These are phyloP conservation scores for Cheumatopsyche charites DNA, from an alignment of 1,140 invertebrate species.

Conservation along the genomic window DNA sequence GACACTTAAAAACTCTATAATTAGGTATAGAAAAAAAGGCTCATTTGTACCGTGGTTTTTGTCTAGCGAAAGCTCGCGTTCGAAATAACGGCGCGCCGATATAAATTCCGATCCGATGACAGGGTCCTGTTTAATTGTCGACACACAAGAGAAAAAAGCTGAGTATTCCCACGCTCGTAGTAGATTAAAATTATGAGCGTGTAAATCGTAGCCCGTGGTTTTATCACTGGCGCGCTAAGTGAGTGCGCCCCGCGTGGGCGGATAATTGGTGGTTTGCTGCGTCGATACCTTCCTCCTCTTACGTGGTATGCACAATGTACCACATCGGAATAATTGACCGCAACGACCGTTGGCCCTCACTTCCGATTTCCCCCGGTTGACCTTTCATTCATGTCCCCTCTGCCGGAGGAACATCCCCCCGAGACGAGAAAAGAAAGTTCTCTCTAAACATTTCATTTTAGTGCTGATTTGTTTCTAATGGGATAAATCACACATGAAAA, in stretches of 20 bases:
- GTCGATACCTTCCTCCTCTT: conserved; percentile 29
- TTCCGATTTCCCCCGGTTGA: conserved; percentile 26
- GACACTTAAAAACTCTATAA: too few relatives aligned
- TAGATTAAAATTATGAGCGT: conserved; percentile 35
- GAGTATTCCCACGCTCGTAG: conserved; percentile 33
- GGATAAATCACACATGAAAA: too few relatives aligned
- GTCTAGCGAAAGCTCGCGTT: not conserved
- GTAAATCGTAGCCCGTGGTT: conserved; percentile 33
- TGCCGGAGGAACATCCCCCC: too few relatives aligned
- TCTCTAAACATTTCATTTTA: too few relatives aligned
- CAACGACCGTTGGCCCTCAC: conserved; percentile 14
- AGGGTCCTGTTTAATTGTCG: conserved; percentile 31
- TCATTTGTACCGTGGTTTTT: not conserved
- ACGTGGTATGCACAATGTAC: not conserved
- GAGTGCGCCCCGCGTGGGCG: conserved; percentile 32
- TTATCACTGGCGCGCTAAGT: conserved; percentile 37
- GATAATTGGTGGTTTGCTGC: conserved; percentile 37
- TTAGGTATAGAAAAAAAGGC: too few relatives aligned
- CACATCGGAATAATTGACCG: conserved; percentile 31
- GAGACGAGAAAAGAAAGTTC: too few relatives aligned
- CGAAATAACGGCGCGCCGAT: not conserved
- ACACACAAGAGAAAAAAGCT: not conserved
- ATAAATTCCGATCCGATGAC: conserved; percentile 30
- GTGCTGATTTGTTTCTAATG: too few relatives aligned
- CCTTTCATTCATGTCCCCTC: not conserved